Evolutionary conservation across 2,888 invertebrate species (phyloP).

Genomic region (Autographa gamma): DNA sequence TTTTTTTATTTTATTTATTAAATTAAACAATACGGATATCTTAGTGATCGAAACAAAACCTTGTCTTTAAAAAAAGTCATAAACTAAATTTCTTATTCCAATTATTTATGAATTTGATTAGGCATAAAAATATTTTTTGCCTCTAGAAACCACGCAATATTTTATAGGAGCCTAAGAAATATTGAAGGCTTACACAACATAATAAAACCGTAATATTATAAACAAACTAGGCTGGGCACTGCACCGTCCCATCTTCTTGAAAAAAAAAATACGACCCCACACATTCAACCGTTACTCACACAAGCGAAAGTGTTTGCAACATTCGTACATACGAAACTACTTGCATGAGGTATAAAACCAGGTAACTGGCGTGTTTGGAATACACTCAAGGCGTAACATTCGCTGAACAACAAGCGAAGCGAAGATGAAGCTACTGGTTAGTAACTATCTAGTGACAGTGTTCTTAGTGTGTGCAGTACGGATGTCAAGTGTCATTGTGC

Average conservation of each 20-base stretch:
- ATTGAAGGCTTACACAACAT: conserved; percentile 5
- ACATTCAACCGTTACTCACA: conserved; percentile 64
- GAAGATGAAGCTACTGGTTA: conserved; percentile 87
- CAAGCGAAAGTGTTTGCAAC: conserved; percentile 86
- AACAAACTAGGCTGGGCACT: conserved; percentile 6
- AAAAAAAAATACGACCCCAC: conserved; percentile 64
- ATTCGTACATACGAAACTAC: conserved; percentile 76
- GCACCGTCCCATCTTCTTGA: conserved; percentile 53
- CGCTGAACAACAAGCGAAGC: conserved; percentile 85
- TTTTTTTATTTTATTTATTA: too few relatives aligned
- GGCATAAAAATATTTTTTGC: not conserved
- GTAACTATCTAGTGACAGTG: conserved; percentile 70
- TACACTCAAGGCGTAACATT: conserved; percentile 84
- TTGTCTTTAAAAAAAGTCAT: not conserved
- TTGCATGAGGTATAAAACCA: conserved; percentile 82
- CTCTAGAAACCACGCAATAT: not conserved
- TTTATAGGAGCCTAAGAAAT: not conserved
- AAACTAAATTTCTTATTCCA: not conserved
- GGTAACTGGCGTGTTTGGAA: conserved; percentile 59
- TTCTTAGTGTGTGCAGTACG: conserved; percentile 46
- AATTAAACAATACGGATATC: too few relatives aligned
- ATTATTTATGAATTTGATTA: not conserved
- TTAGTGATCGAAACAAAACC: too few relatives aligned
- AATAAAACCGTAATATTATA: conserved; percentile 1
- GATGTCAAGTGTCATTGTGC: conserved; percentile 48